Base-by-base conservation (phyloP, 2,797 vertebrate species). In the Sciurus carolinensis region DNA sequence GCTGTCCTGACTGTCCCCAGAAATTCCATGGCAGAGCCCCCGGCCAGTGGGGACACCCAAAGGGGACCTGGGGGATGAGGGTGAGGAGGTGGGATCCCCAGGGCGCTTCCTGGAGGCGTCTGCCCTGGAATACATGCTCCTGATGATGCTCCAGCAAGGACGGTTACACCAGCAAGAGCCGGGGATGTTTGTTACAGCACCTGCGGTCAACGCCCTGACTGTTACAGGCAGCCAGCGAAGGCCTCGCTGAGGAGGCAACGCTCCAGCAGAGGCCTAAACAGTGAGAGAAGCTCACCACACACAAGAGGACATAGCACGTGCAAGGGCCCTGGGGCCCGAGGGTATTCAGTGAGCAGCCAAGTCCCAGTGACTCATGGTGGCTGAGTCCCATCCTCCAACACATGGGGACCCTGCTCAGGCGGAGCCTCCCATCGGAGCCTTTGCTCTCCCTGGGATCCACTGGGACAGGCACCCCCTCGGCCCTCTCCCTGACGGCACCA, bases 261-360 rank as follows among this genome's bases (percentile, higher is more conserved):
- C 0, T 0, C 52, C 30, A 57, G 10, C 15, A 5, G 57, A 95
- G 77, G 59, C 73, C 87, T 72, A 9, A 12, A 33, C 24, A 30
- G 42, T 2, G 14, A 82, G 50, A 24, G 22, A 28, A 15, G 3
- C 14, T 14, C 52, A 13, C n/a, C 30, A 0, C 3, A 12, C 7
- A 15, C 36, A 62, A 62, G 71, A 71, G 75, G 80, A 6, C n/a
- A 15, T 0, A 20, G 50, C 18, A 2, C 0, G 0, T 9, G 52
- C 33, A 54, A 83, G 81, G 72, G 87, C 72, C 83, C 57, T 33
- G 5, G 66, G 87, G 39, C 69, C 47, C 3, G 1, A n/a, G 5
- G 47, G 42, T 17, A 39, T 39, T 39, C 3, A 39, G 39, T 39
- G 8, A 28, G 44, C 85, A 33, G 59, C 20, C 52, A 72, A 66